Evolutionary conservation across 64 coral and sea anemone genomes (phyloP).

Genomic region (Stichodactyla helianthus): DNA sequence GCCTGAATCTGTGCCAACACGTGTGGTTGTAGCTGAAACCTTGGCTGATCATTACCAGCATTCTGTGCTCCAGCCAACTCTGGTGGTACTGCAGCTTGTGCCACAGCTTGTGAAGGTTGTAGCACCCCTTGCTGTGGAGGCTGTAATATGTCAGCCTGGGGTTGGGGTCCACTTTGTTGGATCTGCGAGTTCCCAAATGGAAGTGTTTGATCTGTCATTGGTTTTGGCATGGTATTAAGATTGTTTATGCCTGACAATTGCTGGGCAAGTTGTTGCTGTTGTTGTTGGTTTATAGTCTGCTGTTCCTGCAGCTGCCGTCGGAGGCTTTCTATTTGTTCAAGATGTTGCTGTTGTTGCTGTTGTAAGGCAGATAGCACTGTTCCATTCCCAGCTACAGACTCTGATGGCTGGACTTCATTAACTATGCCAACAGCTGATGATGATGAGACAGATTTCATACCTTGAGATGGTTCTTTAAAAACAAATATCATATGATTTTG

Average conservation of each 20-base stretch:
- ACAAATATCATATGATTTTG: background rate
- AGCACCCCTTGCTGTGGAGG: background rate
- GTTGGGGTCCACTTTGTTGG: background rate
- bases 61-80: background rate
- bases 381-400: constrained; percentile 12
- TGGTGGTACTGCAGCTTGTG: background rate
- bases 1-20: constrained; percentile 99
- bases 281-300: constrained; percentile 59
- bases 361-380: constrained; percentile 47
- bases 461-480: background rate
- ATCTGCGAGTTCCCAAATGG: background rate
- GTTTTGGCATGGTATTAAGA: background rate
- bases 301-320: constrained; percentile 73
- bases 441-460: background rate
- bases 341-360: constrained; percentile 81
- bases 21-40: constrained; percentile 84
- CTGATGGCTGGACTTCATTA: background rate
- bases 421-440: background rate
- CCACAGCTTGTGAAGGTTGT: constrained; percentile 7
- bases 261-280: constrained; percentile 44
- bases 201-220: background rate
- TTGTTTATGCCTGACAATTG: background rate
- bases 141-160: background rate
- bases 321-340: constrained; percentile 72
- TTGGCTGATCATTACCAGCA: constrained; percentile 25